Evolutionary conservation across 2,888 invertebrate genomes (phyloP).

Genomic region (Xylota segnis): DNA sequence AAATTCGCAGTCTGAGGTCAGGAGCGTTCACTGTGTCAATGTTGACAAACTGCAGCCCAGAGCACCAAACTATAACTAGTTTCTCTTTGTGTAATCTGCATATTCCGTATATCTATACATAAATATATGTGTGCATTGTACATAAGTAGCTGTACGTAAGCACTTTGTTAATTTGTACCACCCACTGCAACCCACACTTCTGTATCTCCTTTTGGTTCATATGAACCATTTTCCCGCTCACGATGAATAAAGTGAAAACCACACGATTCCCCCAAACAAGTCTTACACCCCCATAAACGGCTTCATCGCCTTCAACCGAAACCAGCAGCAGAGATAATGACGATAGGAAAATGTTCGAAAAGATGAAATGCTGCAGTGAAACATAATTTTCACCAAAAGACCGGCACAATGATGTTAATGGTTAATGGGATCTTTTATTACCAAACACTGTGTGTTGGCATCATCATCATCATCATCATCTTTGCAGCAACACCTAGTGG

Average conservation of each 20-base stretch:
- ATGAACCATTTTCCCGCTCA: no score
- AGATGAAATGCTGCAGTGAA: slow-evolving; percentile 18
- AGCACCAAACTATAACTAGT: background rate
- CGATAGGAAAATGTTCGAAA: background rate
- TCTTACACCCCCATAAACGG: slow-evolving; percentile 60
- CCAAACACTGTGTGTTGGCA: slow-evolving; percentile 23
- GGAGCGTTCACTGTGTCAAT: background rate
- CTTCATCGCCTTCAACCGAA: slow-evolving; percentile 28
- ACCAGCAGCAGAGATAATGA: slow-evolving; percentile 2
- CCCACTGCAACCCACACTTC: background rate
- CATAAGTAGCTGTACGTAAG: no score
- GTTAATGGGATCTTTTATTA: slow-evolving; percentile 50
- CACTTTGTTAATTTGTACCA: background rate
- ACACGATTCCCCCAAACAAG: slow-evolving; percentile 50
- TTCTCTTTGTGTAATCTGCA: background rate
- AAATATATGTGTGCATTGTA: background rate
- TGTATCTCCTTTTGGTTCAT: no score
- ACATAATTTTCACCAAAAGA: slow-evolving; percentile 13
- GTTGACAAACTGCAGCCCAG: background rate
- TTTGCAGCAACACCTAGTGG: slow-evolving; percentile 2
- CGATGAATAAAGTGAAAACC: slow-evolving; percentile 58
- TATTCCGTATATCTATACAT: background rate
- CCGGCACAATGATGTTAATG: slow-evolving; percentile 30
- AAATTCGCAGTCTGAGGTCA: background rate
- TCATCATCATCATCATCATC: slow-evolving; percentile 1